Evolutionary conservation across 2,888 invertebrate genomes (phyloP).

Genomic region (Sepiola atlantica): DNA sequence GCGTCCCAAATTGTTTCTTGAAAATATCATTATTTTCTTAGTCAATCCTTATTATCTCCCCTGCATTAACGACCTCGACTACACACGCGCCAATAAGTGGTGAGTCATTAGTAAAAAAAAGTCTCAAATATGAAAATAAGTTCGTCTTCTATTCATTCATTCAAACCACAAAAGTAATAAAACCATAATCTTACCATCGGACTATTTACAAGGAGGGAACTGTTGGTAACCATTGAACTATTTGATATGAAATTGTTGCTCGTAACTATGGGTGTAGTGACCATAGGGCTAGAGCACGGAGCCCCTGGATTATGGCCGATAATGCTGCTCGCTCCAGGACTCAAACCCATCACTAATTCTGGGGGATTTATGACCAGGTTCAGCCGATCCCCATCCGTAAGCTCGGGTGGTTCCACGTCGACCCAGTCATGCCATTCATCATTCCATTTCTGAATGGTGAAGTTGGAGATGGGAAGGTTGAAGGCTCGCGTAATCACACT

Average conservation of each 20-base stretch:
- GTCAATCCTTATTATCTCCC: too few relatives aligned
- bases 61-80: too few relatives aligned
- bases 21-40: too few relatives aligned
- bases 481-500: conserved; percentile 34
- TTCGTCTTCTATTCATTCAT: too few relatives aligned
- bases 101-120: too few relatives aligned
- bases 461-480: background rate
- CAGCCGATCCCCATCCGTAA: conserved; percentile 39
- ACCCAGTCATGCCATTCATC: conserved; percentile 46
- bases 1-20: too few relatives aligned
- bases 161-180: background rate
- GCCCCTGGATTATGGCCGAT: background rate
- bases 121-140: too few relatives aligned
- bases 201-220: conserved; percentile 39
- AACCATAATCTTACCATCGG: conserved; percentile 24
- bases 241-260: conserved; percentile 40
- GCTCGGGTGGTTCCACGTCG: conserved; percentile 39
- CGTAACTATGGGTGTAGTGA: conserved; percentile 3
- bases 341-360: conserved; percentile 42
- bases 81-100: too few relatives aligned
- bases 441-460: conserved; percentile 40
- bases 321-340: conserved; percentile 35
- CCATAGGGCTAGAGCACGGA: conserved; percentile 11
- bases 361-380: conserved; percentile 35
- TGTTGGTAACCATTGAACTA: conserved; percentile 39